phyloP scores from a whole-genome alignment of 2,888 invertebrate species.

The Diarsia rubi region DNA sequence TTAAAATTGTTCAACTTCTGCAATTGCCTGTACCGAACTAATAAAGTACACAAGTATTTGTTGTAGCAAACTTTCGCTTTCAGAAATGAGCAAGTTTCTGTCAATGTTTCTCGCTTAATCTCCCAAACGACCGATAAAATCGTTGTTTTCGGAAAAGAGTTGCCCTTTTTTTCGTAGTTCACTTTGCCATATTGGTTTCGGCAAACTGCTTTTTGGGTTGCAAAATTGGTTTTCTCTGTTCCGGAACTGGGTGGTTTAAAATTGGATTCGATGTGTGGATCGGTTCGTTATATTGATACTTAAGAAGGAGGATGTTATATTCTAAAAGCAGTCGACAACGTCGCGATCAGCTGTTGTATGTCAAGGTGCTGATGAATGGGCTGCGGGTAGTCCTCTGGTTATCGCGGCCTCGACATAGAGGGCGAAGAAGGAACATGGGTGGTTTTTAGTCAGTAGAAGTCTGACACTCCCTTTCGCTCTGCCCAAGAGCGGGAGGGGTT shows the following conservation, averaged over 20 bases:
- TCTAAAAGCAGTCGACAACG: no score
- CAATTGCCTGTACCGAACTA: background rate
- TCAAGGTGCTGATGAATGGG: no score
- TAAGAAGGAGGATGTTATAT: no score
- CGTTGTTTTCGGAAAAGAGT: slow-evolving; percentile 40
- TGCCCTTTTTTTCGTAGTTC: slow-evolving; percentile 25
- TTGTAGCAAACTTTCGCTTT: slow-evolving; percentile 48
- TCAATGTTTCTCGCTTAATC: slow-evolving; percentile 46
- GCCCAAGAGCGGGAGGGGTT: no score
- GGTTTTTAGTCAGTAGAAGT: no score
- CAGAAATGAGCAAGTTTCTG: slow-evolving; percentile 57
- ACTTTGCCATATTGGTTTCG: slow-evolving; percentile 49
- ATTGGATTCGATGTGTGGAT: background rate
- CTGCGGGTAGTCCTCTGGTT: no score
- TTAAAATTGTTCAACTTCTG: slow-evolving; percentile 25
- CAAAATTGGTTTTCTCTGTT: slow-evolving; percentile 41
- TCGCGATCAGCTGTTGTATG: no score
- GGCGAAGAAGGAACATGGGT: no score
- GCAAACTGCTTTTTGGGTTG: slow-evolving; percentile 23
- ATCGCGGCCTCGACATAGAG: no score
- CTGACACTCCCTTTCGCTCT: no score
- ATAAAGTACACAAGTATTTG: slow-evolving; percentile 37
- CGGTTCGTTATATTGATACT: background rate
- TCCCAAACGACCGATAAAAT: slow-evolving; percentile 44
- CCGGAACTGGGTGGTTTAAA: slow-evolving; percentile 18